Evolutionary conservation across 1,140 invertebrate genomes (phyloP), one percentile per base, ranked within the genome.

Genomic region (Brachionus calyciflorus): DNA sequence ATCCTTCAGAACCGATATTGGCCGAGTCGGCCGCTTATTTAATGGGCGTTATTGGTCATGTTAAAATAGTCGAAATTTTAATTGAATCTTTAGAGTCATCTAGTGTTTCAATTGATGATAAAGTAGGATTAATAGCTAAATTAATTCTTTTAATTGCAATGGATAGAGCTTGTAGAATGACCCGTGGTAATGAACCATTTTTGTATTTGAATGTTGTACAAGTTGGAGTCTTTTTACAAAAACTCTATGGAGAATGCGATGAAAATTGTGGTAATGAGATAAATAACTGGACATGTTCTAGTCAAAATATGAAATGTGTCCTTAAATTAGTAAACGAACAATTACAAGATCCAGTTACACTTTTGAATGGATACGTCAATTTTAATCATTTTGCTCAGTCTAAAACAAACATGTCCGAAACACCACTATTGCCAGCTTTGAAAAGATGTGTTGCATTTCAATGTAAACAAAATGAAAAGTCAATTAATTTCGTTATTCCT

Each of bases 401-500:
- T 1, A 57, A 30, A 57, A 12, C 28, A 30, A 17, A 14, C 3
- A 57, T 57, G 26, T 14, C 24, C 3, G 26, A 57, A 30, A 57
- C 26, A 28, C 3, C 3, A 6, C n/a, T 57, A 3, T 2, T 2
- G 5, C 6, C 6, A 14, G 24, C 26, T 33, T 57, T 57, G 14
- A 57, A 57, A 30, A 28, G 53, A 30, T 57, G 53, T 30, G 53
- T 26, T 30, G 53, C 53, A 4, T 7, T 30, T 30, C 53, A 57
- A 3, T 57, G 53, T 57, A 57, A 26, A 57, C 10, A 28, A 57
- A 14, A 30, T 30, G 7, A 57, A 30, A 30, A 57, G 14, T 7
- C 26, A 3, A 57, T 57, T 17, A 26, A 57, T 57, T 57, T 57
- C 9, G 53, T 57, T 57, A 57, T 57, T 14, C 53, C 53, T 14